These are phyloP conservation scores for Proisotoma minuta DNA, from an alignment of 2,888 invertebrate genomes.

Conservation along the genomic window DNA sequence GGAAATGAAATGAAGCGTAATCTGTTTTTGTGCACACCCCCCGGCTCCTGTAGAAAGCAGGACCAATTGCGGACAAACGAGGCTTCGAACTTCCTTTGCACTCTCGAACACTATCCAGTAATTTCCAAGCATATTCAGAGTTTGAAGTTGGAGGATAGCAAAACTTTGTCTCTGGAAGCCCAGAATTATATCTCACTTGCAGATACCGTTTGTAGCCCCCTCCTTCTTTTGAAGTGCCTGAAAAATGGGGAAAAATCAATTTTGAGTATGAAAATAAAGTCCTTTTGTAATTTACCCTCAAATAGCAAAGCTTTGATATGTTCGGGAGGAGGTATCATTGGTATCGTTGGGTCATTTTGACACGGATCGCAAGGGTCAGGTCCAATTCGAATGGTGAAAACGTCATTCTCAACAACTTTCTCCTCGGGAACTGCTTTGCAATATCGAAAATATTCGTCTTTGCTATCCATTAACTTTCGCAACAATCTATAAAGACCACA, in stretches of 20 bases:
- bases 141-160: slow-evolving; percentile 44
- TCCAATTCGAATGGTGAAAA: slow-evolving; percentile 29
- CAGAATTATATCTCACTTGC: slow-evolving; percentile 34
- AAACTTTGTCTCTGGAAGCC: slow-evolving; percentile 35
- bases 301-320: slow-evolving; percentile 36
- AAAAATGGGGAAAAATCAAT: background rate
- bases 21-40: slow-evolving; percentile 36
- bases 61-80: slow-evolving; percentile 32
- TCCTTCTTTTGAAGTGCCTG: slow-evolving; percentile 38
- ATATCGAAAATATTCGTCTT: slow-evolving; percentile 44
- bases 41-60: slow-evolving; percentile 38
- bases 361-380: slow-evolving; percentile 43
- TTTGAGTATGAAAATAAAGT: background rate
- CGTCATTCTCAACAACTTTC: slow-evolving; percentile 17
- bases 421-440: slow-evolving; percentile 24
- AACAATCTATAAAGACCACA: slow-evolving; percentile 25
- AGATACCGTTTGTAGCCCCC: slow-evolving; percentile 39
- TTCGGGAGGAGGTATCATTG: slow-evolving; percentile 38
- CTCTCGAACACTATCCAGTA: slow-evolving; percentile 31
- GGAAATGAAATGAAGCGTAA: slow-evolving; percentile 43
- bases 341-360: slow-evolving; percentile 37
- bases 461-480: slow-evolving; percentile 42
- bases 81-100: slow-evolving; percentile 15
- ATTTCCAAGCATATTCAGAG: slow-evolving; percentile 44
- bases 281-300: slow-evolving; percentile 28